phyloP scores from a whole-genome alignment of 2,888 invertebrate genomes.

The Anorthoa munda region DNA sequence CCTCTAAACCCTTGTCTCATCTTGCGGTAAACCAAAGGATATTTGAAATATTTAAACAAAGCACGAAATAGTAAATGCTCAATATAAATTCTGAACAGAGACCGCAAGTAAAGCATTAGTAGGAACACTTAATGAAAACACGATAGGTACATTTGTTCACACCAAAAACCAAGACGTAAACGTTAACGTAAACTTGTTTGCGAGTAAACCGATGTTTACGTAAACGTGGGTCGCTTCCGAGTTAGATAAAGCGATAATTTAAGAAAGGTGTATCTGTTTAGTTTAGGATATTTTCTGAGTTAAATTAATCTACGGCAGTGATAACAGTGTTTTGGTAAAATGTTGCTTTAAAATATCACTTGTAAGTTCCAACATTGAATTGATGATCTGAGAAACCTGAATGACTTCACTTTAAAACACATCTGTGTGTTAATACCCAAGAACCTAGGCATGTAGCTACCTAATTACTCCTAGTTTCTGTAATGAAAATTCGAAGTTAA shows the following conservation, averaged over 20 bases:
- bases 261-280: slow-evolving; percentile 7
- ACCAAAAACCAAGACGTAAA: slow-evolving; percentile 38
- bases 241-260: slow-evolving; percentile 34
- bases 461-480: too few species aligned
- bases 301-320: slow-evolving; percentile 26
- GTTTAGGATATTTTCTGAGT: slow-evolving; percentile 11
- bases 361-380: background rate
- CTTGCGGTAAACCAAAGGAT: background rate
- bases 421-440: too few species aligned
- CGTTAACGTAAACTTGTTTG: slow-evolving; percentile 39
- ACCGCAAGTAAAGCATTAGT: slow-evolving; percentile 26
- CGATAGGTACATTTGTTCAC: slow-evolving; percentile 24
- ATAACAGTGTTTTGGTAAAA: slow-evolving; percentile 36
- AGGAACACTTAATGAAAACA: slow-evolving; percentile 31
- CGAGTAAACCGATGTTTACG: slow-evolving; percentile 28
- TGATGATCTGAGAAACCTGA: background rate
- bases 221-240: slow-evolving; percentile 52
- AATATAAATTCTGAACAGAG: background rate
- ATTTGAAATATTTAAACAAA: slow-evolving; percentile 36
- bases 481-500: too few species aligned
- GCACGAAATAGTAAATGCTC: slow-evolving; percentile 9
- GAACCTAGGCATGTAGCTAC: too few species aligned
- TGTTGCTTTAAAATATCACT: background rate
- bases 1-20: slow-evolving; percentile 11
- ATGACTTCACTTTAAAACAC: background rate